phyloP scores from a whole-genome alignment of 2,797 vertebrate species.

The Onychomys arenicola region DNA sequence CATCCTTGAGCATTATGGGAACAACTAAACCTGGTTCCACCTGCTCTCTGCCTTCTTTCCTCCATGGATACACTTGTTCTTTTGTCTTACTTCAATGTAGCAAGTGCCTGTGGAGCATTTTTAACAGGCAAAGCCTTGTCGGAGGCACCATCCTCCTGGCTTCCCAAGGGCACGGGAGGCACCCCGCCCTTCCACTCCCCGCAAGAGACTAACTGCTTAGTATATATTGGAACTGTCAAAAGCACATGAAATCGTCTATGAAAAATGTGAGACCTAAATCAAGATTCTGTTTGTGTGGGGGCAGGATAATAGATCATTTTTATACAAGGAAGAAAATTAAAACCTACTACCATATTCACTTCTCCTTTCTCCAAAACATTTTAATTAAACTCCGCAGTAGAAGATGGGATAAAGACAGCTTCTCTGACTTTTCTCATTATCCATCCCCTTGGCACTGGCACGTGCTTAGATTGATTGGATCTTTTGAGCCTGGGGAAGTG shows the following conservation, averaged over 20 bases:
- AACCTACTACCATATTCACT: background rate
- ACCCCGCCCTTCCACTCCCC: background rate
- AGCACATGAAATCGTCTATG: background rate
- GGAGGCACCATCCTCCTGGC: background rate
- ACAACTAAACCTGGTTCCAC: background rate
- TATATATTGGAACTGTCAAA: slow-evolving; percentile 7
- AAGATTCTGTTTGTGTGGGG: slow-evolving; percentile 31
- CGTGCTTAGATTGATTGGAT: background rate
- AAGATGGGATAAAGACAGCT: background rate
- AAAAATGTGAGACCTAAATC: slow-evolving; percentile 34
- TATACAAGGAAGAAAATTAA: slow-evolving; percentile 47
- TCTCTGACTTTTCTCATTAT: slow-evolving; percentile 23
- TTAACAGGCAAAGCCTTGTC: background rate
- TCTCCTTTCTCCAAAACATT: slow-evolving; percentile 7
- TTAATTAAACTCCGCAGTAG: slow-evolving; percentile 51
- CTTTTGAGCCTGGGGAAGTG: background rate
- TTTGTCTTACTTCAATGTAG: slow-evolving; percentile 15
- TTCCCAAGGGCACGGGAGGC: background rate
- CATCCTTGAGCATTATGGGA: background rate
- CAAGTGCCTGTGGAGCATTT: background rate
- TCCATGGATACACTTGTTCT: background rate
- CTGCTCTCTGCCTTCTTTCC: background rate
- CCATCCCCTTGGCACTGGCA: background rate
- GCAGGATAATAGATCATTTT: slow-evolving; percentile 53
- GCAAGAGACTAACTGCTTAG: background rate